A percentile compares a stretch with the other conserved stretches of the same genome.
phyloP scores from a whole-genome alignment of 2,113 vertebrate genomes.

The Boleophthalmus pectinirostris region DNA sequence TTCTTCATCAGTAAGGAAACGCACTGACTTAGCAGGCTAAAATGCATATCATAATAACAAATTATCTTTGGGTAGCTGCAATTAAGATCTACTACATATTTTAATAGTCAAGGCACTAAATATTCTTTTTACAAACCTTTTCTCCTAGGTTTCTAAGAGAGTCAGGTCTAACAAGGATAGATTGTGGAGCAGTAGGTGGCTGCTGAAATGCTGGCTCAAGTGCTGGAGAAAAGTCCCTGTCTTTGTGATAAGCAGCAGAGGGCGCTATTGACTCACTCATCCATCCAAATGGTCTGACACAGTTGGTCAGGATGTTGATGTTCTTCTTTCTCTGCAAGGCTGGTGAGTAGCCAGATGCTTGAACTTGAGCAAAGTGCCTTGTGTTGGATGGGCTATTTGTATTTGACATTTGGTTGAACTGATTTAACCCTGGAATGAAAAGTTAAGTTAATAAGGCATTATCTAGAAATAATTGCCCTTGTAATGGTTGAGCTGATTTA shows the following conservation, averaged over 20 bases:
- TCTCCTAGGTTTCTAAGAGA: conserved; percentile 80
- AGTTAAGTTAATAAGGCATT: not conserved
- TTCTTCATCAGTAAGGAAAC: conserved; percentile 87
- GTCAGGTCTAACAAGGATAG: conserved; percentile 93
- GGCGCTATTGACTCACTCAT: conserved; percentile 67
- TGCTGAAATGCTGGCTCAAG: conserved; percentile 70
- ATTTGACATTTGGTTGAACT: conserved; percentile 66
- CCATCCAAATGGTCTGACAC: conserved; percentile 55
- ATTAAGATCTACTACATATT: not conserved
- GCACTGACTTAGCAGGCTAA: conserved; percentile 90
- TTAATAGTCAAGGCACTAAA: not conserved
- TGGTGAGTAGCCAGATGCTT: conserved; percentile 57
- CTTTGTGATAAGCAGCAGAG: conserved; percentile 76
- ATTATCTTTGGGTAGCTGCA: not conserved
- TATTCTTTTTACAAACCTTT: conserved; percentile 73
- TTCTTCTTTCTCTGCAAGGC: conserved; percentile 74
- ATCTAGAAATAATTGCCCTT: not conserved
- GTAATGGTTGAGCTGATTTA: too few species aligned
- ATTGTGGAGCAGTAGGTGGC: conserved; percentile 76
- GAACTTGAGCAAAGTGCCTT: conserved; percentile 74
- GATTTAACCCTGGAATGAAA: conserved; percentile 65
- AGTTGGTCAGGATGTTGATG: conserved; percentile 53
- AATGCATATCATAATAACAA: conserved; percentile 10
- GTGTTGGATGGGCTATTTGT: conserved; percentile 66
- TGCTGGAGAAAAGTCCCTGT: conserved; percentile 74